Base-by-base conservation (phyloP, 2,797 vertebrate species). In the Corythornis leucogaster region DNA sequence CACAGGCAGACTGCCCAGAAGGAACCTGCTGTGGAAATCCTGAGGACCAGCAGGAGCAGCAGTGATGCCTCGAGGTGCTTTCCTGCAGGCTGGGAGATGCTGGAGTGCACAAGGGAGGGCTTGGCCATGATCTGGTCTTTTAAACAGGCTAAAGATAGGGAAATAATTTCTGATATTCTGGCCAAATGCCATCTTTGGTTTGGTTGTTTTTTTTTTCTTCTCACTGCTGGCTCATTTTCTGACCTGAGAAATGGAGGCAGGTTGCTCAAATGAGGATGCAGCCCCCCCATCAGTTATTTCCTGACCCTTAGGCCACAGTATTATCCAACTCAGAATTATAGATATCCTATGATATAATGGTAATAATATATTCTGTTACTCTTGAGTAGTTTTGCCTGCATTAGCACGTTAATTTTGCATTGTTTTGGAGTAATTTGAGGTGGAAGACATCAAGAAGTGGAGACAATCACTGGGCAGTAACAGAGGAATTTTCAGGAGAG, bases 241-340 rank as follows among this genome's bases (percentile, higher is more conserved):
- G 57, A 12, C 22, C 15, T 26, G 45, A 25, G 31, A 51, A 69
- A 30, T 10, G 14, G 31, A 53, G 38, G 12, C 30, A 42, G 25
- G 14, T 28, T 40, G 40, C 50, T 50, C 25, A 4, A 4, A 8
- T 3, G 30, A 71, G 25, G 38, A 3, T 15, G 48, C 20, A 9
- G 25, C n/a, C 4, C 20, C 30, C 7, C 11, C 1, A 4, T 12
- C 5, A 3, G 33, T 43, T 18, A 3, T 31, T 12, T 43, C n/a
- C 0, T 19, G 28, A 26, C 31, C n/a, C 15, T 8, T 8, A 5
- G 67, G 33, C 67, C 38, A 35, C 28, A 11, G 8, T 35, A 5
- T 15, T 4, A 24, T 31, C 21, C 14, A 15, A 21, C 13, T 30
- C 14, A 0, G 12, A 30, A 59, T 59, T 38, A 26, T 33, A 15